Conservation (phyloP, 2,113 vertebrate species). For the Arothron firmamentum region DNA sequence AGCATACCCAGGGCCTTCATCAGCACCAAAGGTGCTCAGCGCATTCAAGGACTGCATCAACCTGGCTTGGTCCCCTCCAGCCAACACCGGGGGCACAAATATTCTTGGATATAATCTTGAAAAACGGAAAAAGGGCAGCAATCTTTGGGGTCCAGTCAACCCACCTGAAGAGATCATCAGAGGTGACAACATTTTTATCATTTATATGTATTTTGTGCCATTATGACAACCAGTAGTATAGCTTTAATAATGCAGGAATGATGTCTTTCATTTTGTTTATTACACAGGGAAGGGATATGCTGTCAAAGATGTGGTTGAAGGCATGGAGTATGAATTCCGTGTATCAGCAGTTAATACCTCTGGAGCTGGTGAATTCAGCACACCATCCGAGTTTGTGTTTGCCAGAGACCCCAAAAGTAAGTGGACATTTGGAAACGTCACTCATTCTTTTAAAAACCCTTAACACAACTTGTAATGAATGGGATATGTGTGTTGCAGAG, state of each 20-base stretch:
- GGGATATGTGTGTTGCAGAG: slow-evolving; percentile 69
- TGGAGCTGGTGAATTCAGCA: slow-evolving; percentile 81
- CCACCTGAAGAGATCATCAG: slow-evolving; percentile 62
- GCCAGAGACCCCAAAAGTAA: slow-evolving; percentile 83
- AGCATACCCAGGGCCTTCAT: slow-evolving; percentile 82
- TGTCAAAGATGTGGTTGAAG: slow-evolving; percentile 77
- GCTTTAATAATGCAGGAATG: background rate
- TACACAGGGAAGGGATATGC: slow-evolving; percentile 74
- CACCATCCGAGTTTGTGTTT: slow-evolving; percentile 78
- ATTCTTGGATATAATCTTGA: slow-evolving; percentile 85
- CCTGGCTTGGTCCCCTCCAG: slow-evolving; percentile 79
- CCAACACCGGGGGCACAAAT: slow-evolving; percentile 72
- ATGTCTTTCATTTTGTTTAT: background rate
- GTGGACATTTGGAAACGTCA: slow-evolving; percentile 43
- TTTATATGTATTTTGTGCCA: background rate
- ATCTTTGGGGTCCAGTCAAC: slow-evolving; percentile 77
- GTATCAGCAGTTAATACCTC: slow-evolving; percentile 83
- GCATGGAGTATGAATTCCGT: slow-evolving; percentile 86
- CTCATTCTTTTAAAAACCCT: background rate
- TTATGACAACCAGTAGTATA: background rate
- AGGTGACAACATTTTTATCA: slow-evolving; percentile 59
- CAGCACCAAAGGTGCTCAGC: slow-evolving; percentile 76
- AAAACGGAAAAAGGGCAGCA: slow-evolving; percentile 86
- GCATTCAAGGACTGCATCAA: slow-evolving; percentile 77
- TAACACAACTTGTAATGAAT: slow-evolving; percentile 5